Base-by-base conservation (phyloP, 2,888 invertebrate genomes). In the Aleiodes alternator region DNA sequence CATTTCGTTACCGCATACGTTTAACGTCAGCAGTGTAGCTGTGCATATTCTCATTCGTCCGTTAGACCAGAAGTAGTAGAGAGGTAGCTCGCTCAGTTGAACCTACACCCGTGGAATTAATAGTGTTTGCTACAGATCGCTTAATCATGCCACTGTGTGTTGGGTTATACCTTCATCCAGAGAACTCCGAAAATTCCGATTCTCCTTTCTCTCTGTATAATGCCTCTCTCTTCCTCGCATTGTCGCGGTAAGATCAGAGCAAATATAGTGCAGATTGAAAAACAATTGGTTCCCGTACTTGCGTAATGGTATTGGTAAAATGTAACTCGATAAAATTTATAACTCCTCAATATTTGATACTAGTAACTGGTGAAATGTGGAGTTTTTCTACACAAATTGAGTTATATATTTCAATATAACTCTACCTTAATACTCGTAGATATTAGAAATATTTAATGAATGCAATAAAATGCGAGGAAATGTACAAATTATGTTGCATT, bases 61-160 rank as follows among this genome's bases (percentile, higher is more conserved):
- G 64, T 53, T 56, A n/a, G 34, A 50, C 11, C 55, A 50, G 57
- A 31, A 38, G 56, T 70, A 56, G 23, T 43, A 38, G 56, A 38
- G 56, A 59, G 71, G 69, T 73, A 68, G 51, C 56, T 66, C 61
- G 51, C 57, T 66, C 64, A 55, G 64, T 50, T 55, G 72, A 59
- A 68, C 69, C 69, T 61, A 55, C 71, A 57, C 64, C 69, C 75
- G 57, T 72, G 76, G 75, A 81, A 81, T 82, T 82, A 80, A 82
- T 81, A 79, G 80, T 76, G 75, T 81, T 81, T 81, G 76, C 82
- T 78, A 79, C 75, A 69, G 76, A 74, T 76, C 79, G 79, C 78
- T 81, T 82, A 79, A 80, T 82, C 80, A 80, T 79, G 61, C 72
- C 66, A 72, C 77, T 69, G 34, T 34, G 34, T 34, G 73, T 68